Conservation (phyloP, 2,888 invertebrate species). For the Agonopterix alstromeriana region DNA sequence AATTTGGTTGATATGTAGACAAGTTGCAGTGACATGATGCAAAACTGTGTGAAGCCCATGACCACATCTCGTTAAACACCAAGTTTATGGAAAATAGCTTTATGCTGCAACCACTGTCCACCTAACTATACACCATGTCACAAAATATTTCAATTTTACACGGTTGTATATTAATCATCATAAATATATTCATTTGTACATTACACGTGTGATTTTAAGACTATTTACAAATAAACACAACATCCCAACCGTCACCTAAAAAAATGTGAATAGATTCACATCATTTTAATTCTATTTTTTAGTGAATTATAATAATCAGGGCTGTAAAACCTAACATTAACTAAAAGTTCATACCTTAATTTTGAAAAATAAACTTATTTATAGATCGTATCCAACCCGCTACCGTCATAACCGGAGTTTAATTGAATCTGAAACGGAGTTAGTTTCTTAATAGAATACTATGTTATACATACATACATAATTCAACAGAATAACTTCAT, state of each 20-base stretch:
- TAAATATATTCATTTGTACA: slow-evolving; percentile 72
- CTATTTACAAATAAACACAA: slow-evolving; percentile 69
- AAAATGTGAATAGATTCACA: slow-evolving; percentile 33
- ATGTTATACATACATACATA: neutral
- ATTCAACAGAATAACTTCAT: too few species aligned
- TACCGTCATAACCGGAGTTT: too few species aligned
- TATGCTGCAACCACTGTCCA: slow-evolving; percentile 35
- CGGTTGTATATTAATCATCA: slow-evolving; percentile 51
- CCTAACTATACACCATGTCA: slow-evolving; percentile 65
- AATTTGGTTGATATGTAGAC: slow-evolving; percentile 57
- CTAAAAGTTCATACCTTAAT: slow-evolving; percentile 21
- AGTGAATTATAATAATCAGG: slow-evolving; percentile 46
- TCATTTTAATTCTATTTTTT: slow-evolving; percentile 32
- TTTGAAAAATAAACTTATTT: slow-evolving; percentile 4
- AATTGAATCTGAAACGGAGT: too few species aligned
- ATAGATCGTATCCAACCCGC: too few species aligned
- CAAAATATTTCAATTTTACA: slow-evolving; percentile 65
- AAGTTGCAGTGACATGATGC: slow-evolving; percentile 58
- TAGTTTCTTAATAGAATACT: neutral
- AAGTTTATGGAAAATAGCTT: slow-evolving; percentile 53
- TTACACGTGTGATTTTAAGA: slow-evolving; percentile 57
- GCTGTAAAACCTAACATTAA: slow-evolving; percentile 53
- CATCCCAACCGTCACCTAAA: slow-evolving; percentile 41
- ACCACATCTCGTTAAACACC: slow-evolving; percentile 36
- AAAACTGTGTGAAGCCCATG: slow-evolving; percentile 60